Evolutionary conservation across 2,797 vertebrate genomes (phyloP).

Genomic region (Moxostoma hubbsi): DNA sequence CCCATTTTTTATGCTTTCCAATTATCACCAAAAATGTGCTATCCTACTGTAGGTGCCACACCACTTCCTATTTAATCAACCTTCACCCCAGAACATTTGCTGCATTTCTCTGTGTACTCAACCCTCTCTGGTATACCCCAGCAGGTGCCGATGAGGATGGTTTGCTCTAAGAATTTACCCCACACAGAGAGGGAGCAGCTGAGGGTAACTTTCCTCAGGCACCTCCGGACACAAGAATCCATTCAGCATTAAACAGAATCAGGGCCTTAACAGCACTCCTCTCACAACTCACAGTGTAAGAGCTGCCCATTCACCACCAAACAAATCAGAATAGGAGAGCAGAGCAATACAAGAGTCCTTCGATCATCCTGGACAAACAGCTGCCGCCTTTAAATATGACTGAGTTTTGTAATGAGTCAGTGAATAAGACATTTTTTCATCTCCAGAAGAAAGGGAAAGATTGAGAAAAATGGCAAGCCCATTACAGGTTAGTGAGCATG

Average conservation of each 20-base stretch:
- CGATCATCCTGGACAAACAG: conserved; percentile 26
- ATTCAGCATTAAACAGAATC: conserved; percentile 65
- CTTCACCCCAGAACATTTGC: not conserved
- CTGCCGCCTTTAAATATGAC: conserved; percentile 13
- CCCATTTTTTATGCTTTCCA: not conserved
- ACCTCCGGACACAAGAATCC: conserved; percentile 78
- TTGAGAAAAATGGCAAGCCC: not conserved
- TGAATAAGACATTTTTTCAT: conserved; percentile 35
- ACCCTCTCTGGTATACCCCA: conserved; percentile 6
- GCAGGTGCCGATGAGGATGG: conserved; percentile 21
- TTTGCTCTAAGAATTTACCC: conserved; percentile 33
- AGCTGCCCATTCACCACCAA: conserved; percentile 20
- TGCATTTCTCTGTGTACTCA: not conserved
- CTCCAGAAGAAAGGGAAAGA: conserved; percentile 12
- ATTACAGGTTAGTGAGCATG: conserved; percentile 12
- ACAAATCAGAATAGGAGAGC: not conserved
- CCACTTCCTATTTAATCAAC: conserved; percentile 4
- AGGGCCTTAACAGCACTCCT: conserved; percentile 24
- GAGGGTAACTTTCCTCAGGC: conserved; percentile 68
- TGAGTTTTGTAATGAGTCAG: conserved; percentile 32
- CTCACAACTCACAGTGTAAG: conserved; percentile 28
- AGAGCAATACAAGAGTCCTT: conserved; percentile 19
- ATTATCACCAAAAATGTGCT: not conserved
- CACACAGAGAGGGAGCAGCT: conserved; percentile 66
- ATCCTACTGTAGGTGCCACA: not conserved